Base-by-base conservation (phyloP, 2,113 vertebrate genomes). In the Pseudonaja textilis region DNA sequence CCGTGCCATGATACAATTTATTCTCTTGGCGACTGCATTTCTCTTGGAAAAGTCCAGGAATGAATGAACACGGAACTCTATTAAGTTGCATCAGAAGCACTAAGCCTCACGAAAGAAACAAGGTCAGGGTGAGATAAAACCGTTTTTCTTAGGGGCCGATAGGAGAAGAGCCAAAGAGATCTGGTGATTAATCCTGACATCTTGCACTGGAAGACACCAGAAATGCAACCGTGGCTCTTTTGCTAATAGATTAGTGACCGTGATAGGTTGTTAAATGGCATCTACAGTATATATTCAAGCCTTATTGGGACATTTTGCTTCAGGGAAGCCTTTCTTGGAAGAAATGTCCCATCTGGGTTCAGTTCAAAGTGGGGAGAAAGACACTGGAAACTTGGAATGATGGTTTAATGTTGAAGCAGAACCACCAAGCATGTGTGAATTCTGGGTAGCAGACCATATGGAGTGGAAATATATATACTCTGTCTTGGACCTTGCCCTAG, bases 61-160 rank as follows among this genome's bases (percentile, higher is more conserved):
- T 93, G 95, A 96, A 96, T 88, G 96, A 96, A 96, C 95, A 93
- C 89, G 88, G 94, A 96, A 94, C 89, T 95, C 95, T 96, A 94
- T 97, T 96, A 96, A 93, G 74, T 92, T 52, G 93, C 90, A 95
- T 96, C 93, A 96, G 95, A 96, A 96, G 91, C 91, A 91, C 93
- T 93, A 94, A 94, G 92, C 56, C 93, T 95, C 95, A 95, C 81
- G 81, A 89, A 47, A 92, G 94, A 95, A 96, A 96, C 95, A 95
- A 97, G 93, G 95, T 94, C 94, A 94, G 93, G 91, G 95, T 88
- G 85, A 96, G 95, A 96, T 94, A 87, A 97, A 96, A 97, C 90
- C 94, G 69, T 95, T 81, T 81, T 94, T 96, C 96, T 96, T 96
- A 95, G 93, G 95, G 94, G 94, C 96, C 94, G 81, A 95, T 93